Percentiles rank a stretch among this genome's conserved stretches.
These are phyloP conservation scores for Stenoptilia bipunctidactyla DNA, from an alignment of 2,888 invertebrate genomes.

Conservation along the genomic window DNA sequence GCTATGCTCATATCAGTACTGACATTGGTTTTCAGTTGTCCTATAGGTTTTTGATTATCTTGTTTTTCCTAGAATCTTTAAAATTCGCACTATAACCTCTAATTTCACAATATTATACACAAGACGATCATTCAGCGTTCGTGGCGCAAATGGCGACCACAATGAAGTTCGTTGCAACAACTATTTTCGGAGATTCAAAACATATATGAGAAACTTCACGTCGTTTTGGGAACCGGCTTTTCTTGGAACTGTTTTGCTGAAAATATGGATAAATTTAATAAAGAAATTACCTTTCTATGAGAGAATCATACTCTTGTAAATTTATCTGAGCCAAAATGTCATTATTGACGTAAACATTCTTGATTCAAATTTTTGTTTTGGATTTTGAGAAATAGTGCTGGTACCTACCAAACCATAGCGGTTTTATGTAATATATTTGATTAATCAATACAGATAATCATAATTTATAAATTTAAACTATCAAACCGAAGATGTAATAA, in stretches of 20 bases:
- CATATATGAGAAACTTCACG: conserved; percentile 3
- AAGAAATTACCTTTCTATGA: conserved; percentile 45
- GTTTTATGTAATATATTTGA: no score
- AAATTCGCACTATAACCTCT: conserved; percentile 59
- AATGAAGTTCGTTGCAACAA: conserved; percentile 37
- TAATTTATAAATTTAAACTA: no score
- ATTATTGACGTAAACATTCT: conserved; percentile 20
- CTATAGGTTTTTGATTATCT: conserved; percentile 2
- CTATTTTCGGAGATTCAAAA: conserved; percentile 6
- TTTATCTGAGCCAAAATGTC: conserved; percentile 61
- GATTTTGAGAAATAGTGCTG: no score
- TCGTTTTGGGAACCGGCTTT: conserved; percentile 25
- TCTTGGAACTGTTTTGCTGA: conserved; percentile 17
- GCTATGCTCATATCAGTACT: conserved; percentile 25
- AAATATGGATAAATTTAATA: conserved; percentile 24
- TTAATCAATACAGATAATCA: no score
- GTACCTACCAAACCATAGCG: background rate
- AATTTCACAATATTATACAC: conserved; percentile 45
- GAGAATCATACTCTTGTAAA: conserved; percentile 65
- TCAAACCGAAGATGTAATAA: no score
- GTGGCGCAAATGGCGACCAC: conserved; percentile 70
- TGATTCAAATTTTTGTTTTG: no score
- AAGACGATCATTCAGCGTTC: conserved; percentile 46
- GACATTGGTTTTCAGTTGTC: conserved; percentile 20
- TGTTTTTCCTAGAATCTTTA: conserved; percentile 32